Evolutionary conservation across 2,797 vertebrate genomes (phyloP).

Genomic region (Epinephelus malabaricus): DNA sequence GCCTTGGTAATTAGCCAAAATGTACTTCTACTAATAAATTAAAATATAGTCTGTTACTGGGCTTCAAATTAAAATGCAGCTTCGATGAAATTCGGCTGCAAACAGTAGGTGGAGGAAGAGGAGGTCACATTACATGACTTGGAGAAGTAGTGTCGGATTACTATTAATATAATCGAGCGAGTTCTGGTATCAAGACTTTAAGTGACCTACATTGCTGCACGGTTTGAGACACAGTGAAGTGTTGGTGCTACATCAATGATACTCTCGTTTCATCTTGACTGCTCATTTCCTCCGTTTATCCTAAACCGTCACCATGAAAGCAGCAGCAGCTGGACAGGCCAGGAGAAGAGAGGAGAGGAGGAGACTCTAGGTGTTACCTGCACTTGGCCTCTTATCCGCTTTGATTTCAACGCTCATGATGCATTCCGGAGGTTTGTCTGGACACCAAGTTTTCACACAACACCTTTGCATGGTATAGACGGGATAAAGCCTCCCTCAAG

Average conservation of each 20-base stretch:
- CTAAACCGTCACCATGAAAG: neutral
- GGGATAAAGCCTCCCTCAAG: conserved; percentile 50
- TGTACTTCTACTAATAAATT: neutral
- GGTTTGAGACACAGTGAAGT: neutral
- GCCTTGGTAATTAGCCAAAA: neutral
- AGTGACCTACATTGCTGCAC: conserved; percentile 1
- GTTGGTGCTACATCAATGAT: conserved; percentile 1
- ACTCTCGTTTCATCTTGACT: conserved; percentile 3
- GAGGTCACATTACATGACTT: conserved; percentile 19
- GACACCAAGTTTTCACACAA: conserved; percentile 44
- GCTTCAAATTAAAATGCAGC: neutral
- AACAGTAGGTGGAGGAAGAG: neutral
- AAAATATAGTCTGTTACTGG: neutral
- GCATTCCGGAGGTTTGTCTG: conserved; percentile 33
- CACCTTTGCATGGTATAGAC: conserved; percentile 43
- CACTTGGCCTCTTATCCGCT: conserved; percentile 50
- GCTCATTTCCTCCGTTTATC: conserved; percentile 3
- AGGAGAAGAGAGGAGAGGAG: neutral
- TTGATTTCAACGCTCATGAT: conserved; percentile 33
- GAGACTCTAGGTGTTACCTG: conserved; percentile 45
- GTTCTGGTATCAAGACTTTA: neutral
- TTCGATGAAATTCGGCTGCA: neutral
- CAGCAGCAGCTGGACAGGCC: conserved; percentile 13
- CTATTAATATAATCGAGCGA: neutral
- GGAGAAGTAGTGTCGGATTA: conserved; percentile 16